Percentiles rank a stretch among this genome's conserved stretches.
phyloP scores from a whole-genome alignment of 2,888 invertebrate genomes.

The Villa cingulata region DNA sequence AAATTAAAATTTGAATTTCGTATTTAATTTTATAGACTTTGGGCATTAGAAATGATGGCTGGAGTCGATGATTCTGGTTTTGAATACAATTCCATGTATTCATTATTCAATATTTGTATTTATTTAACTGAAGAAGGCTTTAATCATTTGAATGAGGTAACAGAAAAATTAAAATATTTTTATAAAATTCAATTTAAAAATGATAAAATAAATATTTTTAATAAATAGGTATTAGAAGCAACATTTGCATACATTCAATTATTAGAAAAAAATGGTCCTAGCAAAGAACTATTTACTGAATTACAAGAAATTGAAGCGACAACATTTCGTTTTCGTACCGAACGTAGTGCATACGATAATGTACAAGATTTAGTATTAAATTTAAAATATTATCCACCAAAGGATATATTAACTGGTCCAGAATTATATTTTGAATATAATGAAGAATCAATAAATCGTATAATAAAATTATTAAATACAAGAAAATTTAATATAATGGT shows the following conservation, averaged over 20 bases:
- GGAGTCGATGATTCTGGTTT: constrained; percentile 63
- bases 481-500: constrained; percentile 33
- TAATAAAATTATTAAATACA: constrained; percentile 25
- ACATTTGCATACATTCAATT: constrained; percentile 69
- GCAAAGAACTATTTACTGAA: constrained; percentile 56
- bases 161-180: not conserved
- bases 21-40: constrained; percentile 42
- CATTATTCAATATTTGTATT: constrained; percentile 58
- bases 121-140: constrained; percentile 67
- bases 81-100: constrained; percentile 66
- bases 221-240: constrained; percentile 51
- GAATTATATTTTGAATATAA: constrained; percentile 64
- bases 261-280: constrained; percentile 51
- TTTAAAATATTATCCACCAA: constrained; percentile 67
- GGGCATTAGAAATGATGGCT: constrained; percentile 58
- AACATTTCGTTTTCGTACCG: constrained; percentile 56
- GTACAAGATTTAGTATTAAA: constrained; percentile 63
- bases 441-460: constrained; percentile 39
- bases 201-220: not conserved
- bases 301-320: constrained; percentile 57
- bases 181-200: no score
- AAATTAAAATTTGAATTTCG: no score
- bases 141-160: constrained; percentile 49
- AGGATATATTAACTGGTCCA: constrained; percentile 65
- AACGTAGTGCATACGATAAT: constrained; percentile 57